Evolutionary conservation across 2,888 invertebrate species (phyloP), one percentile per base, ranked within the genome.

Genomic region (Cremastinae sp.): DNA sequence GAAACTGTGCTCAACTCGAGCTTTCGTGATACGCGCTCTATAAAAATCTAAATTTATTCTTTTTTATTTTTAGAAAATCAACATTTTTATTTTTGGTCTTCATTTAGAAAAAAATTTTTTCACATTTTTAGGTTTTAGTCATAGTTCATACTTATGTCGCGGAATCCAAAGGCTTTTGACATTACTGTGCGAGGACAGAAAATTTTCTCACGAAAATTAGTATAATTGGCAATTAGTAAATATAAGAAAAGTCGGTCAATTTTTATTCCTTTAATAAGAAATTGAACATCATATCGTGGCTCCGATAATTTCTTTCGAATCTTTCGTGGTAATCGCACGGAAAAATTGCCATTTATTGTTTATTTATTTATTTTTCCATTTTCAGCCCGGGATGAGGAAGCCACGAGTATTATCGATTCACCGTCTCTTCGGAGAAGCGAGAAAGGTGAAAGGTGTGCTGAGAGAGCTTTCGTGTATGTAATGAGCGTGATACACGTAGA

Each of bases 1-100:
- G 79, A 83, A 66, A 71, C 43, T 53, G n/a, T 41, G 18, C 41
- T 8, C 12, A 59, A 65, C 47, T 58, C 39, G 39, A 64, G 39
- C 0, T 53, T 66, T 56, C 39, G 41, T 35, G 35, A 39, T 39
- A 16, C 47, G 20, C n/a, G 56, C 18, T 28, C 49, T n/a, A 16
- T 35, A 35, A 22, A 10, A 28, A 3, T 28, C 28, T 28, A 28
- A 28, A 35, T 43, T 41, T 3, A 10, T 9, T 47, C 16, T 47
- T 47, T 9, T 28, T 28, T 28, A 2, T 28, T 28, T 28, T 28
- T 5, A 28, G 28, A 3, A 28, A 28, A 28, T 28, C 5, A 2
- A 28, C 28, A 28, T 28, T 43, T 12, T 43, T 2, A 10, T 43
- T 43, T 43, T 43, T 43, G n/a, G 4, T 43, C n/a, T 43, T 43